These are phyloP conservation scores for Mus spretus DNA, from an alignment of 2,797 vertebrate genomes.

Conservation along the genomic window DNA sequence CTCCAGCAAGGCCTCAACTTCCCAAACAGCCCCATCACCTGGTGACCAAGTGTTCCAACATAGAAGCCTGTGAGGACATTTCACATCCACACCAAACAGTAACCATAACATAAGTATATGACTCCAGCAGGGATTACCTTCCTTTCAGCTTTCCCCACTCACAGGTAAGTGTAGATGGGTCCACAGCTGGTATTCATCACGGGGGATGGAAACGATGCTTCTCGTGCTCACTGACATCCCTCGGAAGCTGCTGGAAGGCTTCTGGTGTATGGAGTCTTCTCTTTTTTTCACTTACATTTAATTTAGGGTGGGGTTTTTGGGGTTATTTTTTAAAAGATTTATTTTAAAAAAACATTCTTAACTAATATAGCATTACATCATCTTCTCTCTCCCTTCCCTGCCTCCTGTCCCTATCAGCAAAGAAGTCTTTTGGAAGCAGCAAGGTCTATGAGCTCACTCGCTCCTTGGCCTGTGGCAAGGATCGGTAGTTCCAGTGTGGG, in stretches of 20 bases:
- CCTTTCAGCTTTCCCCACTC: slow-evolving; percentile 17
- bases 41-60: neutral
- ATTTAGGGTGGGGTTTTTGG: neutral
- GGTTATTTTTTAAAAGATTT: neutral
- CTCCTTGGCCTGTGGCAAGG: neutral
- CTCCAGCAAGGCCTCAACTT: neutral
- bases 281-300: neutral
- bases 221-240: neutral
- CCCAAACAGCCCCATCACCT: neutral
- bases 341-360: neutral
- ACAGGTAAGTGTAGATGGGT: neutral
- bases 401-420: neutral
- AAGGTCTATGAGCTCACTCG: neutral
- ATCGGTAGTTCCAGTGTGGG: neutral
- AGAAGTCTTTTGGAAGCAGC: neutral
- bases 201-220: neutral
- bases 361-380: neutral
- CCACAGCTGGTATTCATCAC: neutral
- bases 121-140: slow-evolving; percentile 10
- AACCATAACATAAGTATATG: neutral
- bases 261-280: neutral
- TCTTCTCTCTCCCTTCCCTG: neutral
- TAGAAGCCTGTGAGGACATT: neutral
- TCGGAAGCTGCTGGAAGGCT: neutral
- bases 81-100: neutral